Base-by-base conservation (phyloP, 1,140 invertebrate species). In the Kradibia gibbosae region DNA sequence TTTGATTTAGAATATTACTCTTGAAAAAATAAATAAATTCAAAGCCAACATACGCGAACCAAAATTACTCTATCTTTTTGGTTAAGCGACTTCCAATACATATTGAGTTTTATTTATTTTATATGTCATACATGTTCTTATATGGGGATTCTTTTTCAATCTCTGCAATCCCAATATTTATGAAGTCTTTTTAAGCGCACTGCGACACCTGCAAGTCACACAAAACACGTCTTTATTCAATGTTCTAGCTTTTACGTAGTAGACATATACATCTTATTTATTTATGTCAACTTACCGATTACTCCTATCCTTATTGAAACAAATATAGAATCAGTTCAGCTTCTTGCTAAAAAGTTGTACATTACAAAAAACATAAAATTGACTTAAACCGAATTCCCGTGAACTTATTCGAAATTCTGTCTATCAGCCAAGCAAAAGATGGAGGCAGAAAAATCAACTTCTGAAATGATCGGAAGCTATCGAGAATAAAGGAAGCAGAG, bases 291-390 rank as follows among this genome's bases (percentile, higher is more conserved):
- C 13, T 36, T 39, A 15, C 60, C 34, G 10, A 4, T 1, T n/a
- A 25, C n/a, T 31, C 28, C 45, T 25, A 1, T 25, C 28, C 42
- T 71, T 39, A 20, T 31, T 25, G 80, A 79, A 83, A 84, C 78
- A 82, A 85, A 85, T 84, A 78, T 82, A 83, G 83, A 85, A 85
- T 85, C 82, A 80, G 85, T 86, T 76, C 45, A 65, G 42, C 28
- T 76, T 76, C 57, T 48, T 17, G 74, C n/a, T 10, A 25, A 34
- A 28, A 28, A 20, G 1, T 22, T 2, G 78, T 84, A 70, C 75
- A 57, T 72, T 42, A 42, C 11, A 31, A n/a, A n/a, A 62, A 67
- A 39, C 34, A 25, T 11, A 4, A 31, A 53, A 76, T 60, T 20
- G 76, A 22, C 36, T 31, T 28, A 28, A 75, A 25, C 22, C 73